Percentiles rank a stretch among this genome's conserved stretches.
Conservation (phyloP, 2,888 invertebrate species). For the Metalampra italica region DNA sequence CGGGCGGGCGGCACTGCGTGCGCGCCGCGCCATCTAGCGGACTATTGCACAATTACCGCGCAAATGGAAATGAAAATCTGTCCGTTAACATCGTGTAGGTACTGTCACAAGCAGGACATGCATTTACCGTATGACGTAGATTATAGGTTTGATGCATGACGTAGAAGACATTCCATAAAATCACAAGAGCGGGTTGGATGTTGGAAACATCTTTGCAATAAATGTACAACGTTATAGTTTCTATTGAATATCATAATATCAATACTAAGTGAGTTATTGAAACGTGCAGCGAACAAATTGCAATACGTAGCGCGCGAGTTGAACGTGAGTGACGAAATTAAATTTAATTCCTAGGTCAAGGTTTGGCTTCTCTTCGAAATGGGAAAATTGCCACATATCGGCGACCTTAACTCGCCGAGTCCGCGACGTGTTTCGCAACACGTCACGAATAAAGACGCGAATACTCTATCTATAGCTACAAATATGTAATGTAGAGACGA, state of each 20-base stretch:
- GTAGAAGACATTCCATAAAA: no score
- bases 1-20: slow-evolving; percentile 22
- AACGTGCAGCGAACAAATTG: slow-evolving; percentile 34
- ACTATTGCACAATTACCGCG: slow-evolving; percentile 18
- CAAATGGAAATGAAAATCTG: slow-evolving; percentile 16
- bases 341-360: slow-evolving; percentile 76
- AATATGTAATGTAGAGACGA: neutral
- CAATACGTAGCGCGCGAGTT: slow-evolving; percentile 42
- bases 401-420: slow-evolving; percentile 68
- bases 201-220: no score
- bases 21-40: slow-evolving; percentile 47
- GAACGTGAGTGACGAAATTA: slow-evolving; percentile 59
- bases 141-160: no score
- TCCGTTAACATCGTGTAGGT: no score
- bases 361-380: slow-evolving; percentile 73
- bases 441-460: slow-evolving; percentile 41
- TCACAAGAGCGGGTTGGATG: no score
- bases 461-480: slow-evolving; percentile 30
- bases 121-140: no score
- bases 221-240: no score
- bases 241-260: no score
- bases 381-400: slow-evolving; percentile 75
- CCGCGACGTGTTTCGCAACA: slow-evolving; percentile 55
- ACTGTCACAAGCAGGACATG: no score
- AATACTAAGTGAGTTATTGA: slow-evolving; percentile 2